Evolutionary conservation across 2,888 invertebrate species (phyloP).

Genomic region (Rhimphoctona megacephalus): DNA sequence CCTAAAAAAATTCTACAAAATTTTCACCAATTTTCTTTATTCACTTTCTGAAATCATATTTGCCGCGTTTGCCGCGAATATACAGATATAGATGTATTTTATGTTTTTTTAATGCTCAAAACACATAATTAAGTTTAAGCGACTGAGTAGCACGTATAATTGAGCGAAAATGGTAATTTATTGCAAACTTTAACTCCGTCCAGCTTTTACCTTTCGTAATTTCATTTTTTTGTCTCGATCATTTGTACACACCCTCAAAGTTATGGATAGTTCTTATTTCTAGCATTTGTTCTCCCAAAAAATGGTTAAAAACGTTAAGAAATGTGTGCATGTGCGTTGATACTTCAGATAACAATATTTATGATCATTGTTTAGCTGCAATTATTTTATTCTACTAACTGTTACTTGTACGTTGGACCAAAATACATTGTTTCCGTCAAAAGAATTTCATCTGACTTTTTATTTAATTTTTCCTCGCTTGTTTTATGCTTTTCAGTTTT

Average conservation of each 20-base stretch:
- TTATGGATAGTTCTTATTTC: conserved; percentile 16
- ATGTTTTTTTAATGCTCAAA: conserved; percentile 59
- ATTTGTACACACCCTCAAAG: conserved; percentile 11
- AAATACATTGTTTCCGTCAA: conserved; percentile 49
- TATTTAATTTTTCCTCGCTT: neutral
- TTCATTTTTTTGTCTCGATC: neutral
- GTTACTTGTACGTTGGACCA: conserved; percentile 39
- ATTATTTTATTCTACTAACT: conserved; percentile 65
- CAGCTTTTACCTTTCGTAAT: conserved; percentile 33
- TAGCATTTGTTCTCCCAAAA: conserved; percentile 13
- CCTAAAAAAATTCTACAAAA: conserved; percentile 44
- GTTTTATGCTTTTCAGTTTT: neutral
- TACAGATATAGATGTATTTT: conserved; percentile 39
- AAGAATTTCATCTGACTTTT: conserved; percentile 2
- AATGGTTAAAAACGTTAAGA: conserved; percentile 41
- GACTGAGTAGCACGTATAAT: conserved; percentile 81
- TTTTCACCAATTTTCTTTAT: conserved; percentile 15
- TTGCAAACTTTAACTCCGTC: conserved; percentile 72
- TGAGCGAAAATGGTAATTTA: conserved; percentile 77
- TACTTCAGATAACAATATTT: conserved; percentile 59
- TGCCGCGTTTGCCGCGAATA: conserved; percentile 20
- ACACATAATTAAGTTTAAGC: conserved; percentile 70
- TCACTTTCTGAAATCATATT: neutral
- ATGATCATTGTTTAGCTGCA: conserved; percentile 50
- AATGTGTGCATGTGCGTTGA: conserved; percentile 60